phyloP scores from a whole-genome alignment of 2,888 invertebrate genomes.

The Zaprionus obscuricornis region DNA sequence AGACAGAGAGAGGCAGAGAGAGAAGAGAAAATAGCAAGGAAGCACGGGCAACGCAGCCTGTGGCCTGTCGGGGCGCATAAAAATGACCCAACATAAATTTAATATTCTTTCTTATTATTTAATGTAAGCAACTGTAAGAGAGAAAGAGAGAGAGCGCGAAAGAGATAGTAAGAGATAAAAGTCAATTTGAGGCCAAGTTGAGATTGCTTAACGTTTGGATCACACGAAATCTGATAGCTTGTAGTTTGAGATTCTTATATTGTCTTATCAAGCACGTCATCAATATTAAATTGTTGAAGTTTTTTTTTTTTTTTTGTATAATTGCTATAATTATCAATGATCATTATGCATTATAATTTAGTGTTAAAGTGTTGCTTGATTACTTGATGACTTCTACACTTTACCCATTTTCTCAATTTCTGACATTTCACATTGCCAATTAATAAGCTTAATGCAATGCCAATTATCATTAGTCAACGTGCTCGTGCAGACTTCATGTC shows the following conservation, averaged over 20 bases:
- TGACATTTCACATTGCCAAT: constrained; percentile 41
- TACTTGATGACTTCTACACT: too few species aligned
- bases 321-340: constrained; percentile 41
- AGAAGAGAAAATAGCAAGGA: background rate
- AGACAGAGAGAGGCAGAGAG: constrained; percentile 14
- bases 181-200: background rate
- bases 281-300: too few species aligned
- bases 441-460: constrained; percentile 74
- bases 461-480: constrained; percentile 68
- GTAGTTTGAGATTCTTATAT: too few species aligned
- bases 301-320: too few species aligned
- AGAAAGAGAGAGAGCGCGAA: constrained; percentile 1
- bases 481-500: constrained; percentile 9
- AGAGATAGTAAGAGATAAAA: constrained; percentile 2
- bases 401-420: too few species aligned
- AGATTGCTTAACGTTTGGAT: constrained; percentile 1
- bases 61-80: constrained; percentile 53
- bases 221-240: too few species aligned
- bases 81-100: constrained; percentile 81
- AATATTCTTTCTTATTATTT: constrained; percentile 79
- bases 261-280: constrained; percentile 30
- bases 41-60: background rate
- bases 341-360: constrained; percentile 32
- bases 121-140: constrained; percentile 61
- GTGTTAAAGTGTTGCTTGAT: background rate